A percentile compares a stretch with the other conserved stretches of the same genome.
Evolutionary conservation across 2,113 vertebrate species (phyloP).

Genomic region (Probosciger aterrimus): DNA sequence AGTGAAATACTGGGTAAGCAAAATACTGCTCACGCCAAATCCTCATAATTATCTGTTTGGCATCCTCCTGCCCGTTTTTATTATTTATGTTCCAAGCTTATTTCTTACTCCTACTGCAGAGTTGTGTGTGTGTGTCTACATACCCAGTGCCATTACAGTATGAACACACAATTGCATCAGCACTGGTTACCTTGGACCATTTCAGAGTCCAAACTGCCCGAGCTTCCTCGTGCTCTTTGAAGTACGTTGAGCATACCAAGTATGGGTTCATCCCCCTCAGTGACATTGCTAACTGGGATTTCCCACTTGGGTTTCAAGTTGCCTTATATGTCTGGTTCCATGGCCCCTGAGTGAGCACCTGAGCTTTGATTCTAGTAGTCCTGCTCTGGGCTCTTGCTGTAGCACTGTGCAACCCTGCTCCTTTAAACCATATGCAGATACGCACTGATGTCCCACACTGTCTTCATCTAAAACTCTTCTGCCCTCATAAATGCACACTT

Average conservation of each 20-base stretch:
- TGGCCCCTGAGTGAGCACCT: not conserved
- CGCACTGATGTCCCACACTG: too few relatives aligned
- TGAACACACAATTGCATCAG: not conserved
- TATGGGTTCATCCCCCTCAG: not conserved
- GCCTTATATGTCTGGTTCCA: not conserved
- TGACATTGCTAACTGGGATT: not conserved
- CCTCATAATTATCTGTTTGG: not conserved
- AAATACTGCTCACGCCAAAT: not conserved
- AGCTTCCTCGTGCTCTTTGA: not conserved
- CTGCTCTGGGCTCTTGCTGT: not conserved
- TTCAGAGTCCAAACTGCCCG: not conserved
- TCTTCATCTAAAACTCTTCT: not conserved
- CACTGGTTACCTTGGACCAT: not conserved
- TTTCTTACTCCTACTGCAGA: not conserved
- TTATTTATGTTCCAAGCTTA: not conserved
- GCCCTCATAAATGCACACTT: not conserved
- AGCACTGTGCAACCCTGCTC: rapidly evolving
- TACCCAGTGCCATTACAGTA: not conserved
- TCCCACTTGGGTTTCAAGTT: not conserved
- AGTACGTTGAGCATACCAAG: rapidly evolving
- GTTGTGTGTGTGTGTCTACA: not conserved
- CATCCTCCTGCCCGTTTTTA: not conserved
- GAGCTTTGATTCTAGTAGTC: not conserved
- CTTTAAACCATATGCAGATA: not conserved
- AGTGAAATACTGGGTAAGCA: not conserved